Base-by-base conservation (phyloP, 2,888 invertebrate genomes). In the Megaustenia siamemsis region DNA sequence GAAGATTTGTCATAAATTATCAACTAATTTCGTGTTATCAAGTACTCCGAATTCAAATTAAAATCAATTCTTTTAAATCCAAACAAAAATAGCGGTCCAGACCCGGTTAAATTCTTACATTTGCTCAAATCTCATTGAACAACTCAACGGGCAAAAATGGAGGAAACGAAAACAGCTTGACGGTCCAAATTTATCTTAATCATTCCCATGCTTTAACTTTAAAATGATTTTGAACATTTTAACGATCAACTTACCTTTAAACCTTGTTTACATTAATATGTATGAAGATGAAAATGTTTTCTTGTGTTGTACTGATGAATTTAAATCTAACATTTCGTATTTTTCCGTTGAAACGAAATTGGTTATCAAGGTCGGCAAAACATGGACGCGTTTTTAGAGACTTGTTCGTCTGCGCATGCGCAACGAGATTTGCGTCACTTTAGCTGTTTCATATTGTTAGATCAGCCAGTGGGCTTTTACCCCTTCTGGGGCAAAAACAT, bases 81-180 rank as follows among this genome's bases (percentile, higher is more conserved):
- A 84, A 71, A 68, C 76, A 80, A 85, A 83, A 75, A 32, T 53
- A 53, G 81, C 80, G 80, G 63, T 82, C 40, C 63, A 49, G 86
- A 71, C 73, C 87, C 87, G 87, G 86, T 87, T 86, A 76, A 63
- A 86, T 86, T 87, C 85, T 85, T 88, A 86, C 75, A 86, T 84
- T 85, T 85, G 82, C 86, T 86, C 83, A 83, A 85, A 86, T 75
- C 69, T 60, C 53, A 83, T 75, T 83, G 81, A 84, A 88, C 84
- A 82, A 76, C 77, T 28, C 82, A 85, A 88, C 86, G 85, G 88
- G 87, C 86, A 88, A 88, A 86, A 86, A 88, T 88, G 88, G 88
- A 85, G 87, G 87, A 87, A 83, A 86, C 87, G 82, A 76, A 86
- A 80, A 21, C 78, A n/a, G 76, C 40, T 40, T 35, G 66, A 8